Conservation (phyloP, 2,797 vertebrate genomes). For the Sciurus vulgaris region DNA sequence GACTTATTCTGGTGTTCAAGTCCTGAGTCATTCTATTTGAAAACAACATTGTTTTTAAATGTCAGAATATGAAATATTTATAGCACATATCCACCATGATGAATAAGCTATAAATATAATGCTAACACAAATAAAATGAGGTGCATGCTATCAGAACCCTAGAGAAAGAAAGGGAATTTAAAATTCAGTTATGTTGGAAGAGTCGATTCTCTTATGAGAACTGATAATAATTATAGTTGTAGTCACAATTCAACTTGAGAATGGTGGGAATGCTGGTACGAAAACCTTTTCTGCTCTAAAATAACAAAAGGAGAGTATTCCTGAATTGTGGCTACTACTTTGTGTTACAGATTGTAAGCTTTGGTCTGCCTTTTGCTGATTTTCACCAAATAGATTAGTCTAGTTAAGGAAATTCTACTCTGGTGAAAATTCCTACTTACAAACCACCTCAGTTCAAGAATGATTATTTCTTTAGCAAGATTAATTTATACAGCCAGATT, state of each 20-base stretch:
- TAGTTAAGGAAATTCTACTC: conserved; percentile 44
- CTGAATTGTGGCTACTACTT: background rate
- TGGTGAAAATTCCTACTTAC: background rate
- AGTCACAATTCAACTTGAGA: background rate
- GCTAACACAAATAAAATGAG: conserved; percentile 52
- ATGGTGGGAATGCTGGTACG: background rate
- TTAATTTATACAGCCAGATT: background rate
- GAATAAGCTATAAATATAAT: conserved; percentile 64
- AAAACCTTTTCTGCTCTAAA: background rate
- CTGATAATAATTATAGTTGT: background rate
- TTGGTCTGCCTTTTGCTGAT: conserved; percentile 13
- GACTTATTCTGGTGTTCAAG: conserved; percentile 38
- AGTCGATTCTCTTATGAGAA: background rate
- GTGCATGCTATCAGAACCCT: background rate
- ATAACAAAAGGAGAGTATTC: background rate
- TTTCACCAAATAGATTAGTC: background rate
- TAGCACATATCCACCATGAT: conserved; percentile 39
- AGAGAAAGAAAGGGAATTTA: conserved; percentile 40
- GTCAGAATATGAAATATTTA: conserved; percentile 68
- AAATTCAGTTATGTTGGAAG: background rate
- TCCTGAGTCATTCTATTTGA: conserved; percentile 58
- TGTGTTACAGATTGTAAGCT: background rate
- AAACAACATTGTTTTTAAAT: conserved; percentile 68
- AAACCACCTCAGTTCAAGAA: background rate
- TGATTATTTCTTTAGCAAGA: background rate